These are phyloP conservation scores for Siniperca chuatsi DNA, from an alignment of 2,113 vertebrate species.

Conservation along the genomic window DNA sequence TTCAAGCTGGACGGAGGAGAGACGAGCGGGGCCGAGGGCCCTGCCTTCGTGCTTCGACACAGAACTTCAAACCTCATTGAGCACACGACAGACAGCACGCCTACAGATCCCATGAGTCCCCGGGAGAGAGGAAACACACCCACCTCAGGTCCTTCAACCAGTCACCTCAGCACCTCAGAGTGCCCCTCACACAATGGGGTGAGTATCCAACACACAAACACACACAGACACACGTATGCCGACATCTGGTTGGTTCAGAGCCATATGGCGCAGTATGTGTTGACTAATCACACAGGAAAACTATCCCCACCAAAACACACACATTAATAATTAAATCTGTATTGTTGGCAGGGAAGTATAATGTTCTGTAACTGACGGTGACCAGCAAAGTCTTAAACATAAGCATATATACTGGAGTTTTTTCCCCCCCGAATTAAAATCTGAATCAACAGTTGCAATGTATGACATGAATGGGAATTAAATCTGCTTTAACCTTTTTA, in stretches of 20 bases:
- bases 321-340: slow-evolving; percentile 54
- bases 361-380: slow-evolving; percentile 28
- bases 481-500: not conserved
- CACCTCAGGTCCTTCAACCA: slow-evolving; percentile 70
- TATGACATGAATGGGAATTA: not conserved
- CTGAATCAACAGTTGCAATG: not conserved
- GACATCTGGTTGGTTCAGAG: slow-evolving; percentile 45
- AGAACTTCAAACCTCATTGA: slow-evolving; percentile 65
- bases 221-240: slow-evolving; percentile 1
- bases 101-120: slow-evolving; percentile 69
- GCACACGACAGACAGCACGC: slow-evolving; percentile 36
- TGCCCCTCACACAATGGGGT: slow-evolving; percentile 75
- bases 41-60: slow-evolving; percentile 82
- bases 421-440: not conserved
- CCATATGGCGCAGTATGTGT: slow-evolving; percentile 17
- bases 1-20: slow-evolving; percentile 85
- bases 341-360: slow-evolving; percentile 9
- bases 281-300: slow-evolving; percentile 42
- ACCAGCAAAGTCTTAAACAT: not conserved
- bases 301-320: slow-evolving; percentile 38
- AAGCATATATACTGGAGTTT: too few relatives aligned
- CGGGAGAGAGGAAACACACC: slow-evolving; percentile 53
- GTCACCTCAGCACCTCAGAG: slow-evolving; percentile 65
- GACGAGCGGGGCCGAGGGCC: slow-evolving; percentile 74
- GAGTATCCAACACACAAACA: slow-evolving; percentile 43